These are phyloP conservation scores for Didymodactylos carnosus DNA, from an alignment of 2,888 invertebrate species.

Conservation along the genomic window DNA sequence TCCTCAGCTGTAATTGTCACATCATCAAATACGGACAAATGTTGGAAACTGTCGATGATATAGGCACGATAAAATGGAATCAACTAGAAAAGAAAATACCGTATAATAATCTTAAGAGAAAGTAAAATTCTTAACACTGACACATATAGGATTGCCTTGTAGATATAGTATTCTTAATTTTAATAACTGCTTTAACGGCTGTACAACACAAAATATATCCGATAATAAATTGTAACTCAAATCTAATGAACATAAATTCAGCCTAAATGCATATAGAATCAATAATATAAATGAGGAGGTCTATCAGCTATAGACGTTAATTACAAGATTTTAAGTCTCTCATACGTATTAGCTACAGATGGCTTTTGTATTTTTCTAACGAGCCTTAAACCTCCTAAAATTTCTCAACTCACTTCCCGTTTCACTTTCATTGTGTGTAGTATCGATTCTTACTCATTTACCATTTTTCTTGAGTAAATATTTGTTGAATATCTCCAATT, in stretches of 20 bases:
- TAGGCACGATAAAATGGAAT: slow-evolving; percentile 31
- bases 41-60: slow-evolving; percentile 26
- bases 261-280: slow-evolving; percentile 23
- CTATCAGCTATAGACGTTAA: no score
- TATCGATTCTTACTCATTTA: no score
- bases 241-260: slow-evolving; percentile 27
- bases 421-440: no score
- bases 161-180: slow-evolving; percentile 27
- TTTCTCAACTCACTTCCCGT: no score
- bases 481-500: background rate
- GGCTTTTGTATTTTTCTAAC: no score
- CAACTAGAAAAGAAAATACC: slow-evolving; percentile 20
- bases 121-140: slow-evolving; percentile 18
- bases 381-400: no score
- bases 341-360: no score
- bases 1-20: slow-evolving; percentile 31
- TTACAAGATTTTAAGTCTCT: no score
- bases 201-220: slow-evolving; percentile 25
- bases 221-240: slow-evolving; percentile 29
- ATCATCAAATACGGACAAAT: slow-evolving; percentile 27
- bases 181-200: slow-evolving; percentile 25
- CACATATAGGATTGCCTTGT: slow-evolving; percentile 30
- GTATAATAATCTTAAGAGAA: background rate
- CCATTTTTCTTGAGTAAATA: background rate
- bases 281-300: no score